Percentiles rank a stretch among this genome's conserved stretches.
Evolutionary conservation across 2,113 vertebrate genomes (phyloP).

Genomic region (Suricata suricatta): DNA sequence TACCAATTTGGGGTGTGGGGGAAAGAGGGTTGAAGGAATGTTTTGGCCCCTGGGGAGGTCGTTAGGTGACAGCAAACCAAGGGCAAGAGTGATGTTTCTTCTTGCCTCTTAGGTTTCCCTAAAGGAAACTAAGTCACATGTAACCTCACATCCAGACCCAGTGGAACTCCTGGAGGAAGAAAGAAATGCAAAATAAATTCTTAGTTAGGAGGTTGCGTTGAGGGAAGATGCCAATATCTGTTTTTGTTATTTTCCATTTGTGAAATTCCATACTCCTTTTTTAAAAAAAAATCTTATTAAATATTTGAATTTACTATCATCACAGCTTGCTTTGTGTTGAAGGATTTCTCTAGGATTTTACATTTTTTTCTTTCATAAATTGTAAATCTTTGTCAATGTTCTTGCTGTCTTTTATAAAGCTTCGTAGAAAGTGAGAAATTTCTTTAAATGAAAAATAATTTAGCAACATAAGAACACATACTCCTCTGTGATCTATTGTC

Average conservation of each 20-base stretch:
- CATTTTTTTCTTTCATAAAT: neutral
- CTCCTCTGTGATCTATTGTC: neutral
- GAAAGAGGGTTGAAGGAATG: neutral
- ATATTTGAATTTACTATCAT: neutral
- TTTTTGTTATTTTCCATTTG: neutral
- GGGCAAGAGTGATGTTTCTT: neutral
- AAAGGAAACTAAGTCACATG: neutral
- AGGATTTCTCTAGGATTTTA: neutral
- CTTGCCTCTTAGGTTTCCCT: neutral
- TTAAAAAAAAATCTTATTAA: neutral
- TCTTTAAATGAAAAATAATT: neutral
- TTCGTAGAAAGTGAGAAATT: neutral
- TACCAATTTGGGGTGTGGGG: rapidly evolving
- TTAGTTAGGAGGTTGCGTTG: neutral
- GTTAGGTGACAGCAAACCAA: rapidly evolving
- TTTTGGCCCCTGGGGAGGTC: neutral
- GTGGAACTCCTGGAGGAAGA: neutral
- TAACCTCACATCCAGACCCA: neutral
- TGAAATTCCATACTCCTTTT: neutral
- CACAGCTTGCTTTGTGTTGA: neutral
- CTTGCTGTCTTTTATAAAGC: neutral
- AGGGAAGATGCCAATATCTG: neutral
- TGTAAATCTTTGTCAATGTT: neutral
- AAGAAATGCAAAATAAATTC: neutral
- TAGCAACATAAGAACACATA: neutral